Evolutionary conservation across 2,113 vertebrate genomes (phyloP).

Genomic region (Equus quagga): DNA sequence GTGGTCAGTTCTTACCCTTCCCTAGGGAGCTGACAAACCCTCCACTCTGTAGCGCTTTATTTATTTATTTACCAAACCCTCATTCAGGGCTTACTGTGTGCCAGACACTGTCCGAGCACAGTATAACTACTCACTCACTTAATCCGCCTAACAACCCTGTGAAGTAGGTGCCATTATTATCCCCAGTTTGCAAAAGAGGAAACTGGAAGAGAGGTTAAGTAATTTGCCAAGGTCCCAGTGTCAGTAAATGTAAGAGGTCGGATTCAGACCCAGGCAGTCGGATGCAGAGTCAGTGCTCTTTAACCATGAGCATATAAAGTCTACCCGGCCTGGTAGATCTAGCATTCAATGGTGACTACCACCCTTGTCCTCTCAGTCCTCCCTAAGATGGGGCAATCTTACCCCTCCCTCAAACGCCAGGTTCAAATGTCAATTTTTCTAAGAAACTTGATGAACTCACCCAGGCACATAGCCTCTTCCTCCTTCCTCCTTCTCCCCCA

Average conservation of each 20-base stretch:
- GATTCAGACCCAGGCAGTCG: background rate
- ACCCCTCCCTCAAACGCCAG: background rate
- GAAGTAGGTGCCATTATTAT: background rate
- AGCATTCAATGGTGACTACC: background rate
- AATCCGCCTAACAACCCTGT: background rate
- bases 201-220: background rate
- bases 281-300: background rate
- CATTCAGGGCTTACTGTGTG: background rate
- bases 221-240: background rate
- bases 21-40: background rate
- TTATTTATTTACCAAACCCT: background rate
- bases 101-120: background rate
- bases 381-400: too few relatives aligned
- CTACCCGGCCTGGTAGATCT: background rate
- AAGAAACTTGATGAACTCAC: background rate
- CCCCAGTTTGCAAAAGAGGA: background rate
- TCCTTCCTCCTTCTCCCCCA: too few relatives aligned
- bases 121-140: background rate
- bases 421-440: background rate
- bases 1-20: background rate
- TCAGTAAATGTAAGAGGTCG: background rate
- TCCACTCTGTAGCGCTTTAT: background rate
- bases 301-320: fast-evolving
- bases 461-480: too few relatives aligned
- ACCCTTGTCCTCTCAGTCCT: too few relatives aligned